Evolutionary conservation across 2,888 invertebrate genomes (phyloP).

Genomic region (Callyntrura guangdongensis): DNA sequence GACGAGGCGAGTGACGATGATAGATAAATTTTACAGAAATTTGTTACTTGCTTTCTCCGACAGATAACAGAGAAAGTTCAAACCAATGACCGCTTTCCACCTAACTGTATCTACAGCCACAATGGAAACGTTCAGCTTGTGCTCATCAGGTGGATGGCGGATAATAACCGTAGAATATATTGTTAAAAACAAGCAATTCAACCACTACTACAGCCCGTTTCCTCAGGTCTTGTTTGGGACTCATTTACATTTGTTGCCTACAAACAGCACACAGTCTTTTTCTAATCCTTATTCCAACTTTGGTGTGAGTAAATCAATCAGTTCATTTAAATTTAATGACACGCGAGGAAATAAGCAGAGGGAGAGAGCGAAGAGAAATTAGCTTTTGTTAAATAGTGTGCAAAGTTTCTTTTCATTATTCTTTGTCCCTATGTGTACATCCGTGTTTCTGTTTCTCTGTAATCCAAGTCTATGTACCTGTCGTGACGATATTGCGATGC

Average conservation of each 20-base stretch:
- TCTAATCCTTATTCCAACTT: too few relatives aligned
- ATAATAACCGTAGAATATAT: too few relatives aligned
- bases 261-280: background rate
- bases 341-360: background rate
- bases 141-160: background rate
- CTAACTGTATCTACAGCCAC: too few relatives aligned
- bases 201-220: background rate
- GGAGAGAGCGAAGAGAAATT: background rate
- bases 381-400: background rate
- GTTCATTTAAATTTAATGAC: slow-evolving; percentile 10
- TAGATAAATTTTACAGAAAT: slow-evolving; percentile 10
- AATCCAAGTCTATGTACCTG: background rate
- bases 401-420: slow-evolving; percentile 27
- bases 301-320: too few relatives aligned
- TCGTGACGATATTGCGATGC: background rate
- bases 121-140: background rate
- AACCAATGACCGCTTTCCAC: too few relatives aligned
- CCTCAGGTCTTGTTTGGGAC: background rate
- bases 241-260: background rate
- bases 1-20: background rate
- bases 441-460: background rate
- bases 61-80: background rate
- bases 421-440: slow-evolving; percentile 12
- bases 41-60: slow-evolving; percentile 6
- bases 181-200: too few relatives aligned